Evolutionary conservation across 2,888 invertebrate genomes (phyloP).

Genomic region (Clanis bilineata): DNA sequence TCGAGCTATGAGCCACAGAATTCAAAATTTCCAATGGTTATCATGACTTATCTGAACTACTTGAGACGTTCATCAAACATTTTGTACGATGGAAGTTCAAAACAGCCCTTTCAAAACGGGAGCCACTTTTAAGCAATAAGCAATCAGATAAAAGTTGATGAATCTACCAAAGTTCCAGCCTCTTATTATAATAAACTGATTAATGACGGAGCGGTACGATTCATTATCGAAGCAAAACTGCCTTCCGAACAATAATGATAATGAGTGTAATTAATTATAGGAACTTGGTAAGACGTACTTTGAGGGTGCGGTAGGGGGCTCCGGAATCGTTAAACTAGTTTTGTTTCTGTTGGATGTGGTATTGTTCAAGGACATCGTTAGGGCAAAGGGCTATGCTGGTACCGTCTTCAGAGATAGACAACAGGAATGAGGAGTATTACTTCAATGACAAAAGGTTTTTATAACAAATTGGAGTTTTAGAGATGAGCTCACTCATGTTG

Average conservation of each 20-base stretch:
- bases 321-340: slow-evolving; percentile 28
- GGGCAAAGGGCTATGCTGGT: background rate
- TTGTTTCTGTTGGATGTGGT: slow-evolving; percentile 40
- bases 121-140: slow-evolving; percentile 53
- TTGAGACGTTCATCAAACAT: background rate
- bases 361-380: slow-evolving; percentile 19
- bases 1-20: no score
- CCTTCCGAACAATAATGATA: slow-evolving; percentile 82
- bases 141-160: slow-evolving; percentile 79
- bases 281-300: slow-evolving; percentile 78
- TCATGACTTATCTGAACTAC: background rate
- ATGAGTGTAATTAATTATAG: slow-evolving; percentile 82
- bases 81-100: background rate
- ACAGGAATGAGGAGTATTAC: no score
- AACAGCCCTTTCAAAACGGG: background rate
- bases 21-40: no score
- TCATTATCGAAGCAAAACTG: slow-evolving; percentile 82
- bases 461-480: no score
- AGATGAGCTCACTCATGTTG: no score
- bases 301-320: slow-evolving; percentile 52
- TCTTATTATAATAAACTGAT: slow-evolving; percentile 83
- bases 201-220: slow-evolving; percentile 80
- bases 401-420: no score
- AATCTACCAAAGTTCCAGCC: slow-evolving; percentile 73
- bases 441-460: no score